phyloP scores from a whole-genome alignment of 2,888 invertebrate species.

The Thalpophila matura region DNA sequence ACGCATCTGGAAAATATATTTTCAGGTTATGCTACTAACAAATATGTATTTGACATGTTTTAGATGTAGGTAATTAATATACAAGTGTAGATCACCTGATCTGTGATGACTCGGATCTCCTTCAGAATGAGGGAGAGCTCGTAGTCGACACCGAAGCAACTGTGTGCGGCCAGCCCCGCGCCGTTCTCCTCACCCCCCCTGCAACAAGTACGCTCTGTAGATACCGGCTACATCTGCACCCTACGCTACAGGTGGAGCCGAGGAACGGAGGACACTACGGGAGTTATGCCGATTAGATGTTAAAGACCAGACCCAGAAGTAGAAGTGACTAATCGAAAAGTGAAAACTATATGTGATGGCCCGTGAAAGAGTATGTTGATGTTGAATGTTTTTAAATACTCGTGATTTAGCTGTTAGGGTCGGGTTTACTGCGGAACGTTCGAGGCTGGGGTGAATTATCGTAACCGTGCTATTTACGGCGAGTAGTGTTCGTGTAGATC shows the following conservation, averaged over 20 bases:
- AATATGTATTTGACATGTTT: background rate
- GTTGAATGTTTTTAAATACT: conserved; percentile 63
- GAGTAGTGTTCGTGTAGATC: conserved; percentile 91
- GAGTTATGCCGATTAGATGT: conserved; percentile 83
- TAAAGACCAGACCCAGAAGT: conserved; percentile 79
- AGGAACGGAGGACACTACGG: conserved; percentile 88
- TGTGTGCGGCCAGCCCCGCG: conserved; percentile 95
- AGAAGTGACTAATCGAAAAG: conserved; percentile 67
- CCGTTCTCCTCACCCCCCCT: conserved; percentile 92
- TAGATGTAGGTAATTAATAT: too few relatives aligned
- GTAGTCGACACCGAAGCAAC: conserved; percentile 97
- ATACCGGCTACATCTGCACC: conserved; percentile 82
- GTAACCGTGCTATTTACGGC: conserved; percentile 90
- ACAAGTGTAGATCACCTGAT: too few relatives aligned
- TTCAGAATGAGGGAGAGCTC: conserved; percentile 98
- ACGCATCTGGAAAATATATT: conserved; percentile 93
- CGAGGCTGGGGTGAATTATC: conserved; percentile 88
- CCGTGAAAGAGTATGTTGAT: conserved; percentile 67
- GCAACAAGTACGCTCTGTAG: conserved; percentile 84
- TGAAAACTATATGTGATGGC: conserved; percentile 69
- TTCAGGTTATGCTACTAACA: background rate
- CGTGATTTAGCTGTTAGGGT: conserved; percentile 81
- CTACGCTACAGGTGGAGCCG: conserved; percentile 87
- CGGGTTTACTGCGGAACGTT: conserved; percentile 88
- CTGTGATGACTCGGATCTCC: conserved; percentile 98